A percentile compares a stretch with the other conserved stretches of the same genome.
Evolutionary conservation across 2,797 vertebrate species (phyloP).

Genomic region (Rhinichthys osculus): DNA sequence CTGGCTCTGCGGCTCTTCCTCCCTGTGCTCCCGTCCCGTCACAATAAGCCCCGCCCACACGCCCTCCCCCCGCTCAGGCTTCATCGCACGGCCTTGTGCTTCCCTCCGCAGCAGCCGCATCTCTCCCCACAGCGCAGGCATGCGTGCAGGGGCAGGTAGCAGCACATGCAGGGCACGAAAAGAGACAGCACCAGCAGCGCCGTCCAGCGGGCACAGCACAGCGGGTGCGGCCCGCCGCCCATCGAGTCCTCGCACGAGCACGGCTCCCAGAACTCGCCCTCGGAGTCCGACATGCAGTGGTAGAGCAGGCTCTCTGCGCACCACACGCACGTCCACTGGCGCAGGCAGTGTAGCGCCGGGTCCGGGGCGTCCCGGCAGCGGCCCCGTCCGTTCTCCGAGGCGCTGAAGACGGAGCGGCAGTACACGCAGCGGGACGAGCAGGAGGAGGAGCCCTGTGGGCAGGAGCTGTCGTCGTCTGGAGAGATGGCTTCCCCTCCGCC

Average conservation of each 20-base stretch:
- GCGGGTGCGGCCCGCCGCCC: constrained; percentile 82
- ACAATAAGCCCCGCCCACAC: constrained; percentile 38
- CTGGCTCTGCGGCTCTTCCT: constrained; percentile 60
- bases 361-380: constrained; percentile 91
- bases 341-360: constrained; percentile 88
- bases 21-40: constrained; percentile 12
- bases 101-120: constrained; percentile 90
- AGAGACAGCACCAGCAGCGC: constrained; percentile 89
- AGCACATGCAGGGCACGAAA: constrained; percentile 95
- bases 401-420: constrained; percentile 90
- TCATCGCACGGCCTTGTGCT: constrained; percentile 93
- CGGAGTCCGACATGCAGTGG: constrained; percentile 96
- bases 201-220: constrained; percentile 90
- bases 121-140: constrained; percentile 91
- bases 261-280: constrained; percentile 95
- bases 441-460: constrained; percentile 80
- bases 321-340: constrained; percentile 93
- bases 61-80: constrained; percentile 66
- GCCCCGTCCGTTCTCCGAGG: constrained; percentile 88
- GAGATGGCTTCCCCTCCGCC: constrained; percentile 75
- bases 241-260: constrained; percentile 89
- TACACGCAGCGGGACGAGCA: constrained; percentile 88
- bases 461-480: constrained; percentile 82
- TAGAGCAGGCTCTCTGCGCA: constrained; percentile 94
- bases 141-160: constrained; percentile 89